Evolutionary conservation across 1,140 invertebrate genomes (phyloP).

Genomic region (Ooceraea biroi): DNA sequence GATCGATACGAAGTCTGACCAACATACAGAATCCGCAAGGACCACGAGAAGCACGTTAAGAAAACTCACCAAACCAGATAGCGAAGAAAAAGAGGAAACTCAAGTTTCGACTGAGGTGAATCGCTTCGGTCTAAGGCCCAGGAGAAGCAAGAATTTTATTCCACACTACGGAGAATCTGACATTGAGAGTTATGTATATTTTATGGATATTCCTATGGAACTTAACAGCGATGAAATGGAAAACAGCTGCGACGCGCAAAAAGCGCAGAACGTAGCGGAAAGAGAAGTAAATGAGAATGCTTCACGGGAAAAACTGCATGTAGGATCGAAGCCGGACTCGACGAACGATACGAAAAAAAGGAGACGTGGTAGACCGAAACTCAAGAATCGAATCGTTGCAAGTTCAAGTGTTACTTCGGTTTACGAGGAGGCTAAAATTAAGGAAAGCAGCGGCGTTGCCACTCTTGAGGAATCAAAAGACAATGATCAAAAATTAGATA

Average conservation of each 20-base stretch:
- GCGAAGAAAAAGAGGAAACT: not conserved
- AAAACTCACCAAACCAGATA: not conserved
- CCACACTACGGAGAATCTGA: slow-evolving; percentile 30
- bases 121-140: slow-evolving; percentile 35
- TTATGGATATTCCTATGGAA: slow-evolving; percentile 22
- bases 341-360: not conserved
- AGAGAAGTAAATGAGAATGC: not conserved
- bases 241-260: not conserved
- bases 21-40: slow-evolving; percentile 7
- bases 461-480: slow-evolving; percentile 39
- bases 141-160: slow-evolving; percentile 17
- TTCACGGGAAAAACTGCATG: not conserved
- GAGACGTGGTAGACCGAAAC: slow-evolving; percentile 44
- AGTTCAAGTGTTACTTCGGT: not conserved
- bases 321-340: not conserved
- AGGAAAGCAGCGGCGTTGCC: not conserved
- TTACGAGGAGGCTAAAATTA: not conserved
- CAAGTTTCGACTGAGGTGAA: not conserved
- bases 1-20: not conserved
- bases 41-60: not conserved
- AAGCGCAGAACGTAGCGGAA: not conserved
- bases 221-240: slow-evolving; percentile 19
- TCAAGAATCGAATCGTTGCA: slow-evolving; percentile 19
- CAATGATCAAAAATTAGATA: slow-evolving; percentile 38
- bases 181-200: slow-evolving; percentile 26